Conservation (phyloP, 2,113 vertebrate species). For the Siphamia tubifer region DNA sequence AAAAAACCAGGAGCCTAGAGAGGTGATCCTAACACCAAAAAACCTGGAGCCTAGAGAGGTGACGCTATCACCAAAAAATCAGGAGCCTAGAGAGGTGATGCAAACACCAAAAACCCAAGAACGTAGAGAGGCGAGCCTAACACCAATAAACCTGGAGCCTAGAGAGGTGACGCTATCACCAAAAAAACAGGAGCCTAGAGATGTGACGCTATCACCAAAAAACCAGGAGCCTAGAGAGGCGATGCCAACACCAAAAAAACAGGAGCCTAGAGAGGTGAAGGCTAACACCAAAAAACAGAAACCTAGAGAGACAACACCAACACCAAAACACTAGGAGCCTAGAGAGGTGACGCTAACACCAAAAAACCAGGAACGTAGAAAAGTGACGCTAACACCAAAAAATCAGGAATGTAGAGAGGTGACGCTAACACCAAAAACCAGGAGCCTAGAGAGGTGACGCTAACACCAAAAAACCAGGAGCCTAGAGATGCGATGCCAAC, state of each 20-base stretch:
- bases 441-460: conserved; percentile 39
- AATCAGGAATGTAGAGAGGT: conserved; percentile 41
- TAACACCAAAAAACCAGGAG: conserved; percentile 34
- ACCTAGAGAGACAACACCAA: conserved; percentile 39
- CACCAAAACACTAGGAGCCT: conserved; percentile 33
- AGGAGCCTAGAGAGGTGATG: conserved; percentile 41
- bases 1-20: conserved; percentile 42
- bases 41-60: conserved; percentile 43
- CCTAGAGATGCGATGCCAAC: conserved; percentile 43
- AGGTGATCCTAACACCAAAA: conserved; percentile 36
- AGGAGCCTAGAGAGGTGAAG: conserved; percentile 41
- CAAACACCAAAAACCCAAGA: conserved; percentile 32
- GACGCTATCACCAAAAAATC: conserved; percentile 32
- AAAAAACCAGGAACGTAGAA: conserved; percentile 40
- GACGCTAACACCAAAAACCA: conserved; percentile 32
- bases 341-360: conserved; percentile 38
- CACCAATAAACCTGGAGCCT: conserved; percentile 33
- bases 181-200: conserved; percentile 43
- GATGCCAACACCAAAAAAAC: conserved; percentile 32
- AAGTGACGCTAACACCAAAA: conserved; percentile 39
- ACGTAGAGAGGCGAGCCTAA: conserved; percentile 39
- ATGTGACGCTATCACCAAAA: conserved; percentile 35
- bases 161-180: conserved; percentile 38
- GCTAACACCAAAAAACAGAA: conserved; percentile 33
- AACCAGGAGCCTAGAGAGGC: conserved; percentile 42